Percentiles rank a stretch among this genome's conserved stretches.
Conservation (phyloP, 2,113 vertebrate species). For the Chaenogobius annularis region DNA sequence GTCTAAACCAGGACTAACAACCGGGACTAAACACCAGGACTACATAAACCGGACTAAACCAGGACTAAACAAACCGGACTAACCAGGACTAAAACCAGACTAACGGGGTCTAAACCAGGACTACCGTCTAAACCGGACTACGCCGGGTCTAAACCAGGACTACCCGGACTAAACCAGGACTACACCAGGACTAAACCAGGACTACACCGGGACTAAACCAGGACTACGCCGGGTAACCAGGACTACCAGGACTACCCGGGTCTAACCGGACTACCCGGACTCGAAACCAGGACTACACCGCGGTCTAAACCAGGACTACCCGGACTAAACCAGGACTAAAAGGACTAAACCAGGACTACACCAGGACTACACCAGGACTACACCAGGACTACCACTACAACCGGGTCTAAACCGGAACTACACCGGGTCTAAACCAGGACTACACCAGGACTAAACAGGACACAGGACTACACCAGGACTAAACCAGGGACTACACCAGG, state of each 20-base stretch:
- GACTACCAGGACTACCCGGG: conserved; percentile 29
- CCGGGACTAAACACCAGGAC: no score
- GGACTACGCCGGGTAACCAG: not conserved
- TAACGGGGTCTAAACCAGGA: not conserved
- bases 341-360: not conserved
- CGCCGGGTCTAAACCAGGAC: not conserved
- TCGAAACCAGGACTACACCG: no score
- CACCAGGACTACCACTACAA: no score
- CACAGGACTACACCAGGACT: not conserved
- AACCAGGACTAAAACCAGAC: not conserved
- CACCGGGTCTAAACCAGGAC: not conserved
- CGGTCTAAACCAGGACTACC: conserved; percentile 5
- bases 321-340: no score
- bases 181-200: not conserved
- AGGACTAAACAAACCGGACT: not conserved
- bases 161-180: not conserved
- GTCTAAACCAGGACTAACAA: not conserved
- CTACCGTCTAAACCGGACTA: not conserved
- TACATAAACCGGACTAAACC: not conserved
- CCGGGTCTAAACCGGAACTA: no score
- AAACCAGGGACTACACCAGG: not conserved
- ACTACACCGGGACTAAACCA: not conserved
- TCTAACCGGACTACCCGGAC: no score
- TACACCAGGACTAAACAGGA: no score
- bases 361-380: not conserved